Conservation (phyloP, 2,888 invertebrate genomes). For the Tillus elongatus region DNA sequence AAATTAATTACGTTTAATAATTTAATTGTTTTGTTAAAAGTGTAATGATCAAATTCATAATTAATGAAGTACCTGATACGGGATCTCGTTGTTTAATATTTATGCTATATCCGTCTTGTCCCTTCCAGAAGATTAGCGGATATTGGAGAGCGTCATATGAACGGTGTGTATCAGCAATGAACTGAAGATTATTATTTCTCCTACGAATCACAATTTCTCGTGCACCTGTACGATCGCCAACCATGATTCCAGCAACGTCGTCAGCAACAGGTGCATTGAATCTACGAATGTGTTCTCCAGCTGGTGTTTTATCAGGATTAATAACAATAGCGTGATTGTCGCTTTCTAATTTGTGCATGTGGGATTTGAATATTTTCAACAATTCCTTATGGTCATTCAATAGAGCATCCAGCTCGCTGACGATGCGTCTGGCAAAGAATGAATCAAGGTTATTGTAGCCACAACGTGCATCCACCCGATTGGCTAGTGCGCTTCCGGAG, state of each 20-base stretch:
- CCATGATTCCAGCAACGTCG: slow-evolving; percentile 28
- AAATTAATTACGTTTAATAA: slow-evolving; percentile 11
- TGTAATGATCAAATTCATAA: slow-evolving; percentile 12
- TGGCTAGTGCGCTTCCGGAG: slow-evolving; percentile 22
- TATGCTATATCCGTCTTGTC: slow-evolving; percentile 23
- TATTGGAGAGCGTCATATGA: slow-evolving; percentile 27
- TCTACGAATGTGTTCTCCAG: slow-evolving; percentile 31
- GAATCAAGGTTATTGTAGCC: slow-evolving; percentile 18
- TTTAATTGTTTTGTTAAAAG: slow-evolving; percentile 9
- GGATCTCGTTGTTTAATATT: slow-evolving; percentile 19
- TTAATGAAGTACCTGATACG: slow-evolving; percentile 13
- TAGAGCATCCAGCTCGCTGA: slow-evolving; percentile 22
- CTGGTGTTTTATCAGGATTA: slow-evolving; percentile 29
- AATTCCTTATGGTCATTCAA: slow-evolving; percentile 30
- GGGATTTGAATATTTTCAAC: slow-evolving; percentile 30
- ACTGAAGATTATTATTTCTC: slow-evolving; percentile 23
- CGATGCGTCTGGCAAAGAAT: slow-evolving; percentile 23
- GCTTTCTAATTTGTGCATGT: slow-evolving; percentile 22
- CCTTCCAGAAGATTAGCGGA: slow-evolving; percentile 26
- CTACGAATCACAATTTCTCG: slow-evolving; percentile 24
- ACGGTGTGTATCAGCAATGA: slow-evolving; percentile 25
- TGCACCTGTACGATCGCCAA: slow-evolving; percentile 22
- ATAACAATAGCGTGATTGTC: slow-evolving; percentile 27
- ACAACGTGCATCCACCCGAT: slow-evolving; percentile 23
- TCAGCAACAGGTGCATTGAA: slow-evolving; percentile 32